Conservation (phyloP, 2,113 vertebrate genomes). For the Herpetotheres cachinnans region DNA sequence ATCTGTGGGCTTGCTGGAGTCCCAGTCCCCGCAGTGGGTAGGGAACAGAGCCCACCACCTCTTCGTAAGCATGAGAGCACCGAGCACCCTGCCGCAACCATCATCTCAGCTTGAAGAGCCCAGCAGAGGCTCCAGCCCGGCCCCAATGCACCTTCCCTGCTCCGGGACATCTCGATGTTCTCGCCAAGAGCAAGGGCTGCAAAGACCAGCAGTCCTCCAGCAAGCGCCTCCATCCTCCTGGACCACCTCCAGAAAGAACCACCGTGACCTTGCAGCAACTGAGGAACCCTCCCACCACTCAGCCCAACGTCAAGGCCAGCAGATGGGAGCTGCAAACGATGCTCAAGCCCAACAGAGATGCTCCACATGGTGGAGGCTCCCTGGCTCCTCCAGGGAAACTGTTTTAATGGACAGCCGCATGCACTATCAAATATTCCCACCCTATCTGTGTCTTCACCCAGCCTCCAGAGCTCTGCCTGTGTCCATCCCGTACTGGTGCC, state of each 20-base stretch:
- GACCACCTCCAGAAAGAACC: not conserved
- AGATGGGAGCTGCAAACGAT: not conserved
- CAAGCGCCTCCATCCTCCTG: not conserved
- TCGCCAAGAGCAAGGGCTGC: not conserved
- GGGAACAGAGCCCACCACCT: not conserved
- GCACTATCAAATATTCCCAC: not conserved
- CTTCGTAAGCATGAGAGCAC: not conserved
- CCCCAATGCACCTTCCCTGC: not conserved
- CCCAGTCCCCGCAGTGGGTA: not conserved
- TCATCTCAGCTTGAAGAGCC: not conserved
- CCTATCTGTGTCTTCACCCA: accelerated
- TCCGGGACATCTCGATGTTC: not conserved
- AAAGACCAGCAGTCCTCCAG: not conserved
- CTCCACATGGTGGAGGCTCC: not conserved
- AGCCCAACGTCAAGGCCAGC: not conserved
- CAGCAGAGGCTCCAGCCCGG: not conserved
- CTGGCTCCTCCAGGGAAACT: not conserved
- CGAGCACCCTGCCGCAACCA: not conserved
- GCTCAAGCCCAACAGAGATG: not conserved
- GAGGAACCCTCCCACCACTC: not conserved
- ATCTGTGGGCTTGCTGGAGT: not conserved
- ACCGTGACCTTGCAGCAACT: not conserved
- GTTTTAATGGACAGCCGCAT: not conserved
- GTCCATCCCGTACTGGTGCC: accelerated
- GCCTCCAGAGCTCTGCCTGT: not conserved